Percentiles rank a stretch among this genome's conserved stretches.
Conservation (phyloP, 2,797 vertebrate genomes). For the Poeciliopsis turneri region DNA sequence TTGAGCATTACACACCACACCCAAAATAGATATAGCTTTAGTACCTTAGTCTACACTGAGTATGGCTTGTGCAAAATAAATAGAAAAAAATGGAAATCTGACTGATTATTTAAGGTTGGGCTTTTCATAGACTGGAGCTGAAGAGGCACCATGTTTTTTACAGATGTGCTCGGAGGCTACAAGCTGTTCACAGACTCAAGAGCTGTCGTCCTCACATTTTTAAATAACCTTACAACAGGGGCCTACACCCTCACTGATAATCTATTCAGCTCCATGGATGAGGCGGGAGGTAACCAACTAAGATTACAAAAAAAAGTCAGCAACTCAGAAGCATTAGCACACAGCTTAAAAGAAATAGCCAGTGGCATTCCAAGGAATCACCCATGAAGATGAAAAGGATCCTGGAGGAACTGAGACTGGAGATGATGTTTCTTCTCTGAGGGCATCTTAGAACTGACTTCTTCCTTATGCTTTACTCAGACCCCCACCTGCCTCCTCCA, state of each 20-base stretch:
- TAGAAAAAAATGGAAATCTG: background rate
- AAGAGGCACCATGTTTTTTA: background rate
- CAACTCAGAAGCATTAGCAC: constrained; percentile 13
- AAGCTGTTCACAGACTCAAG: constrained; percentile 7
- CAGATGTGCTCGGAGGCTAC: background rate
- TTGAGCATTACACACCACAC: background rate
- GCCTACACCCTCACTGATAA: constrained; percentile 34
- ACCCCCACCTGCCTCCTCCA: constrained; percentile 42
- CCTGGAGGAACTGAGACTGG: constrained; percentile 41
- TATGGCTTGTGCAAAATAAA: background rate
- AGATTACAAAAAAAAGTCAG: constrained; percentile 12
- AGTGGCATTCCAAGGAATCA: constrained; percentile 39
- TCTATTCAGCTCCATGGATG: constrained; percentile 25
- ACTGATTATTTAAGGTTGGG: background rate
- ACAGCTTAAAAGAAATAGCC: constrained; percentile 31
- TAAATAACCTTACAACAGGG: constrained; percentile 32
- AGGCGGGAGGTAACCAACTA: constrained; percentile 15
- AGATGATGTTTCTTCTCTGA: constrained; percentile 49
- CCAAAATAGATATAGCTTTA: background rate
- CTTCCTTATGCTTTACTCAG: constrained; percentile 36
- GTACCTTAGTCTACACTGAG: background rate
- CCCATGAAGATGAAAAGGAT: constrained; percentile 53
- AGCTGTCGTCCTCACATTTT: constrained; percentile 15
- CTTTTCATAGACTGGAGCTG: background rate
- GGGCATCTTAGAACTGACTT: constrained; percentile 49